Evolutionary conservation across 2,888 invertebrate genomes (phyloP).

Genomic region (Caenorhabditis sinica): DNA sequence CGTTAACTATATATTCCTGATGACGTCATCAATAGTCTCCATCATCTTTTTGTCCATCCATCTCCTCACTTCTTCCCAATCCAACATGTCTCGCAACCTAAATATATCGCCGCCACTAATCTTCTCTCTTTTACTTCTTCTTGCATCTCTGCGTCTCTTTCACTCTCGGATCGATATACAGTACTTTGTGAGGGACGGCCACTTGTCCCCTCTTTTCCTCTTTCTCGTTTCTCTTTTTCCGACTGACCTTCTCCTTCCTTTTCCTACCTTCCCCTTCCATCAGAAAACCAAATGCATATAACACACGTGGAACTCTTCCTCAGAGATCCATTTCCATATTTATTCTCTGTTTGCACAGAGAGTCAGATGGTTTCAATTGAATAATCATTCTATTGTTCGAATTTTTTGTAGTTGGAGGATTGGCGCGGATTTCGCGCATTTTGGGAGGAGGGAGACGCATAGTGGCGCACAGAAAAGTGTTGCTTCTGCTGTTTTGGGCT

Average conservation of each 20-base stretch:
- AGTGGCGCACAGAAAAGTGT: too few species aligned
- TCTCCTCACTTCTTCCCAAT: neutral
- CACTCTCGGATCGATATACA: slow-evolving; percentile 47
- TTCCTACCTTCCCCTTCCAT: neutral
- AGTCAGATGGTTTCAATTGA: neutral
- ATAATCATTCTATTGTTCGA: neutral
- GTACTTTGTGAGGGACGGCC: slow-evolving; percentile 50
- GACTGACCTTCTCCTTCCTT: slow-evolving; percentile 37
- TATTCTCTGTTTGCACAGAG: slow-evolving; percentile 22
- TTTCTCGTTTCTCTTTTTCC: slow-evolving; percentile 24
- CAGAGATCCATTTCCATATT: neutral
- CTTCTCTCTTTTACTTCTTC: slow-evolving; percentile 37
- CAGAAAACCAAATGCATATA: neutral
- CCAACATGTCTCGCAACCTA: slow-evolving; percentile 18
- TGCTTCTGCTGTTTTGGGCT: too few species aligned
- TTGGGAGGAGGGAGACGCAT: too few species aligned
- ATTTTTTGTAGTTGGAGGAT: neutral
- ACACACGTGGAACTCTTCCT: slow-evolving; percentile 38
- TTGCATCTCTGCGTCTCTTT: slow-evolving; percentile 35
- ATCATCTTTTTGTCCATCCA: neutral
- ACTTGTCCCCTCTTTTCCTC: slow-evolving; percentile 39
- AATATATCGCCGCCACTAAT: slow-evolving; percentile 55
- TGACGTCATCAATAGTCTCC: slow-evolving; percentile 26
- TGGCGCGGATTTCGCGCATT: too few species aligned
- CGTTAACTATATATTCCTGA: slow-evolving; percentile 3